Conservation (phyloP, 2,797 vertebrate genomes). For the Eulemur mongoz region DNA sequence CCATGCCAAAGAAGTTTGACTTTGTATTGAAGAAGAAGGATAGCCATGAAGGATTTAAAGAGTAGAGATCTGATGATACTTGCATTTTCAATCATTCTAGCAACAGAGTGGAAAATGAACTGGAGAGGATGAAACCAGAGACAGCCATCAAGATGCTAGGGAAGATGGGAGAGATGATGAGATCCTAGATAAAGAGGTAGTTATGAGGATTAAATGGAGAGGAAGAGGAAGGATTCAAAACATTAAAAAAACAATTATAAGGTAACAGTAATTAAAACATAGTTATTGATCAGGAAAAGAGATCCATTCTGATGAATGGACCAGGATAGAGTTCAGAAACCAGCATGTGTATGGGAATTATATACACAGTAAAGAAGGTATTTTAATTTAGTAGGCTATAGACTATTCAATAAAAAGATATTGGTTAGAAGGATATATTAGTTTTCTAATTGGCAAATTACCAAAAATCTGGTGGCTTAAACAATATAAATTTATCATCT, state of each 20-base stretch:
- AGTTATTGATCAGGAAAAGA: not conserved
- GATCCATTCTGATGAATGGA: not conserved
- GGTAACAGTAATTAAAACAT: not conserved
- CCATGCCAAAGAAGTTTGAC: not conserved
- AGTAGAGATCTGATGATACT: not conserved
- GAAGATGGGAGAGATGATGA: not conserved
- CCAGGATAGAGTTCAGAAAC: not conserved
- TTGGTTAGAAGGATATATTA: not conserved
- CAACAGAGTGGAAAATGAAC: not conserved
- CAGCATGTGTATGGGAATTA: not conserved
- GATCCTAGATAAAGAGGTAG: not conserved
- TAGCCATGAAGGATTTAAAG: not conserved
- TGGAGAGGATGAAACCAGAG: not conserved
- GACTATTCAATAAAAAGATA: not conserved
- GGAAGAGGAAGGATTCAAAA: not conserved
- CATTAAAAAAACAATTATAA: not conserved
- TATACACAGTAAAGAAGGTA: not conserved
- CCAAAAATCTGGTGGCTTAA: not conserved
- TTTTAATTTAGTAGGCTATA: slow-evolving; percentile 42
- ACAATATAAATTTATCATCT: not conserved
- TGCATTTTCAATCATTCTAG: slow-evolving; percentile 37
- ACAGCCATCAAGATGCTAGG: not conserved
- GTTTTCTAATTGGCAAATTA: slow-evolving; percentile 20
- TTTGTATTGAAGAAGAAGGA: slow-evolving; percentile 29
- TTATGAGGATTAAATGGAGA: not conserved